phyloP scores from a whole-genome alignment of 2,888 invertebrate genomes.

The Piscicola geometra region DNA sequence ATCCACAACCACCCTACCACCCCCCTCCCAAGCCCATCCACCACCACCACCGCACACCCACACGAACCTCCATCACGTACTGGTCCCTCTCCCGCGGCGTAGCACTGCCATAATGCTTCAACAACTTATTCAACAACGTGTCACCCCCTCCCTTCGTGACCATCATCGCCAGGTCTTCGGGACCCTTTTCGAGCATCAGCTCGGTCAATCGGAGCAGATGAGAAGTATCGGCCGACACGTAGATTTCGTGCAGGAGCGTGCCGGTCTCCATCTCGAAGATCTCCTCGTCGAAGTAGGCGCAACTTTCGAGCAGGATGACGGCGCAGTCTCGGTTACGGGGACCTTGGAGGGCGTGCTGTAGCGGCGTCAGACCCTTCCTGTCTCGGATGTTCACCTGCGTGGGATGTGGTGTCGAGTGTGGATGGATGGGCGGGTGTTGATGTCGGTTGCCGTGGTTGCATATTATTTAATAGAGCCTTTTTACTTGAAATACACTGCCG shows the following conservation, averaged over 20 bases:
- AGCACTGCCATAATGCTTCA: slow-evolving; percentile 52
- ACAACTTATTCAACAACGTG: slow-evolving; percentile 66
- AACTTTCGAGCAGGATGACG: slow-evolving; percentile 42
- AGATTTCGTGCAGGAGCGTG: slow-evolving; percentile 42
- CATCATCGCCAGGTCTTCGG: slow-evolving; percentile 41
- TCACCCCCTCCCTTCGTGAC: slow-evolving; percentile 64
- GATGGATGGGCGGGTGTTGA: neutral
- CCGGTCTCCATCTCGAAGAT: slow-evolving; percentile 42
- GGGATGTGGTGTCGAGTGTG: neutral
- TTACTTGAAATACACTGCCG: no score
- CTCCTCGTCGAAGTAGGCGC: slow-evolving; percentile 40
- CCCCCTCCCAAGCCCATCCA: neutral
- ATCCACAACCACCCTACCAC: neutral
- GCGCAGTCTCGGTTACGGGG: slow-evolving; percentile 41
- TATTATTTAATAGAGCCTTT: no score
- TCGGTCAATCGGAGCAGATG: slow-evolving; percentile 40
- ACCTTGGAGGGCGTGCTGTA: slow-evolving; percentile 42
- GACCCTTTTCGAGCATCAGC: slow-evolving; percentile 43
- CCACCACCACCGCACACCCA: neutral
- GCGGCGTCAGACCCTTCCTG: slow-evolving; percentile 42
- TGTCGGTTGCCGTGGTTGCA: neutral
- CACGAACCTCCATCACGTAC: slow-evolving; percentile 41
- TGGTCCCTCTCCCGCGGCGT: slow-evolving; percentile 43
- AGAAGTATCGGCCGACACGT: slow-evolving; percentile 42
- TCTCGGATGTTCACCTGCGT: slow-evolving; percentile 42